These are phyloP conservation scores for Lagopus leucura DNA, from an alignment of 2,113 vertebrate species.

Conservation along the genomic window DNA sequence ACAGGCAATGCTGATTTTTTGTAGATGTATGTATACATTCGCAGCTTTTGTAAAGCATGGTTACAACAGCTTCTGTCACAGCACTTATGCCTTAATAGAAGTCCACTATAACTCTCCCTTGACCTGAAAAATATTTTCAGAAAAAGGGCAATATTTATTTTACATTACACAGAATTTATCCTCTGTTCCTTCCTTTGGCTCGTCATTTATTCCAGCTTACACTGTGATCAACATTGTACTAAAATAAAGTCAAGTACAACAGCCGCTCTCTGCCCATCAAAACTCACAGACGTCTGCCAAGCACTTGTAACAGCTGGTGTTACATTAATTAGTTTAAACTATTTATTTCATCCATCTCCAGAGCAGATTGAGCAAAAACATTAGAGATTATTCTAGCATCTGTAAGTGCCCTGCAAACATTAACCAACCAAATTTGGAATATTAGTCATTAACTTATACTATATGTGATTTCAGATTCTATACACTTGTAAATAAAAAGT, in stretches of 20 bases:
- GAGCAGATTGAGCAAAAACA: slow-evolving; percentile 99
- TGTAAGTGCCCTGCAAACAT: slow-evolving; percentile 99
- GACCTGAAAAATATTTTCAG: slow-evolving; percentile 62
- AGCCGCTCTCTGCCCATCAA: slow-evolving; percentile 96
- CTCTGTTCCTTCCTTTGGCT: slow-evolving; percentile 87
- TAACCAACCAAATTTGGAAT: slow-evolving; percentile 93
- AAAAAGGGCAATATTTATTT: slow-evolving; percentile 74
- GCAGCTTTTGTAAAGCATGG: not conserved
- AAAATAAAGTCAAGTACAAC: slow-evolving; percentile 94
- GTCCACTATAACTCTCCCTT: slow-evolving; percentile 12
- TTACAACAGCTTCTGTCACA: slow-evolving; percentile 62
- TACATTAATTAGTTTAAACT: slow-evolving; percentile 99
- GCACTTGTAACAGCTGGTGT: slow-evolving; percentile 99
- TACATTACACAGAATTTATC: slow-evolving; percentile 73
- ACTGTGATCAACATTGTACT: slow-evolving; percentile 96
- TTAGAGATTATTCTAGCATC: slow-evolving; percentile 99
- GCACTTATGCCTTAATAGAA: slow-evolving; percentile 51
- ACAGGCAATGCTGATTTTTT: slow-evolving; percentile 48
- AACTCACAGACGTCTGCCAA: slow-evolving; percentile 99
- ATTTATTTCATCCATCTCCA: slow-evolving; percentile 99
- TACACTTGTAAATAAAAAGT: slow-evolving; percentile 14
- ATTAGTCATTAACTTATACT: slow-evolving; percentile 87
- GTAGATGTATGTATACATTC: slow-evolving; percentile 3
- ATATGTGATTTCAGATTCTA: slow-evolving; percentile 78
- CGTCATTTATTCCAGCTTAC: slow-evolving; percentile 95